phyloP scores from a whole-genome alignment of 2,888 invertebrate species.

The Ophraella communa region DNA sequence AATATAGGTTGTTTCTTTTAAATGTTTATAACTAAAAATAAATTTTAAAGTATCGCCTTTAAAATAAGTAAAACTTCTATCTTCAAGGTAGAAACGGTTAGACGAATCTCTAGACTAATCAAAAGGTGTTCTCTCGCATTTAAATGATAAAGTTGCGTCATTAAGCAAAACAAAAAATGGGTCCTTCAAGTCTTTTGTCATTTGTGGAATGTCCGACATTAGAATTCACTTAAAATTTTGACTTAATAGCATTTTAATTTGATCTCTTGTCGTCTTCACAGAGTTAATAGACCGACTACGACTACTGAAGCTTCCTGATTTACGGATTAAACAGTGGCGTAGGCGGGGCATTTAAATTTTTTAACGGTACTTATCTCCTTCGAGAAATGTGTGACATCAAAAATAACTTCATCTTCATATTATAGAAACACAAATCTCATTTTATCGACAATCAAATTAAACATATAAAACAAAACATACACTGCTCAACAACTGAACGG shows the following conservation, averaged over 20 bases:
- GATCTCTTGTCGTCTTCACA: constrained; percentile 50
- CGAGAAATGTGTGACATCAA: too few relatives aligned
- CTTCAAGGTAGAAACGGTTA: too few relatives aligned
- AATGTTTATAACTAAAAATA: too few relatives aligned
- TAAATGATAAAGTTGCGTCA: constrained; percentile 21
- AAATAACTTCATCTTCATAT: not conserved
- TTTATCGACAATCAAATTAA: too few relatives aligned
- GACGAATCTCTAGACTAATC: constrained; percentile 11
- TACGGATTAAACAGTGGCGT: constrained; percentile 28
- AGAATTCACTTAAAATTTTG: constrained; percentile 55
- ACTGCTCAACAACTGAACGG: too few relatives aligned
- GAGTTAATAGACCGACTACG: constrained; percentile 37
- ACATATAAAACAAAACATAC: too few relatives aligned
- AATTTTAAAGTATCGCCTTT: too few relatives aligned
- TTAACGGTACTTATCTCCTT: not conserved
- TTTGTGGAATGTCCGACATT: constrained; percentile 52
- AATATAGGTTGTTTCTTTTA: too few relatives aligned
- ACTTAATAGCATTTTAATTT: constrained; percentile 55
- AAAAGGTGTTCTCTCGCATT: constrained; percentile 12
- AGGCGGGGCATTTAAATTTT: not conserved
- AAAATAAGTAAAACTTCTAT: too few relatives aligned
- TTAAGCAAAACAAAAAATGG: constrained; percentile 14
- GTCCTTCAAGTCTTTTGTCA: constrained; percentile 27
- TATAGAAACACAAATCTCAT: not conserved
- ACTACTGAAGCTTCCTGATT: constrained; percentile 45